phyloP scores from a whole-genome alignment of 37 sponge, comb jelly and placozoan genomes.

The Hexactinellida sp. region DNA sequence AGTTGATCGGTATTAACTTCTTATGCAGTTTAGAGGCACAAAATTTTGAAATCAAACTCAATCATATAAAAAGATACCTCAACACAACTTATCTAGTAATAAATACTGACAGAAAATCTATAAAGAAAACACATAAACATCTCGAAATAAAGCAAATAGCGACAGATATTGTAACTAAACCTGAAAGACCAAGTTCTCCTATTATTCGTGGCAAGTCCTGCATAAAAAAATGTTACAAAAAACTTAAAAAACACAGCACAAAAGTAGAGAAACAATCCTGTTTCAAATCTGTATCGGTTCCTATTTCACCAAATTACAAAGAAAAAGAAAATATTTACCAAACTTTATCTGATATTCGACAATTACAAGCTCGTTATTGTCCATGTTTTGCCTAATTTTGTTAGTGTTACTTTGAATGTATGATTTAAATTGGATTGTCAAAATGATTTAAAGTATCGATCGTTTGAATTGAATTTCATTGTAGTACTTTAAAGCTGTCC shows the following conservation, averaged over 20 bases:
- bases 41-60: background rate
- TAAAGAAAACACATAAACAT: background rate
- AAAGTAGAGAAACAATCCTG: too few relatives aligned
- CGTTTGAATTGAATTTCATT: too few relatives aligned
- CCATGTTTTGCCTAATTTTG: background rate
- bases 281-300: too few relatives aligned
- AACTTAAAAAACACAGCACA: background rate
- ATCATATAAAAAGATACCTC: background rate
- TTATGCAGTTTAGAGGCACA: background rate
- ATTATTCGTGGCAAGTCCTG: background rate
- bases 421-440: too few relatives aligned
- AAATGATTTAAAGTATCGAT: too few relatives aligned
- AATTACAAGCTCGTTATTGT: background rate
- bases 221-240: background rate
- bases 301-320: background rate
- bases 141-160: background rate
- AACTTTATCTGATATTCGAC: conserved; percentile 4
- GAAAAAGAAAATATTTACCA: background rate
- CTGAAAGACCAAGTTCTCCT: background rate
- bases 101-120: background rate
- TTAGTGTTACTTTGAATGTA: too few relatives aligned
- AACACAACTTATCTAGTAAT: background rate
- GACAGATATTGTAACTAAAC: background rate
- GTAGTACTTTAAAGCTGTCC: too few relatives aligned
- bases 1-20: background rate